Base-by-base conservation (phyloP, 2,797 vertebrate genomes). In the Columba guinea region DNA sequence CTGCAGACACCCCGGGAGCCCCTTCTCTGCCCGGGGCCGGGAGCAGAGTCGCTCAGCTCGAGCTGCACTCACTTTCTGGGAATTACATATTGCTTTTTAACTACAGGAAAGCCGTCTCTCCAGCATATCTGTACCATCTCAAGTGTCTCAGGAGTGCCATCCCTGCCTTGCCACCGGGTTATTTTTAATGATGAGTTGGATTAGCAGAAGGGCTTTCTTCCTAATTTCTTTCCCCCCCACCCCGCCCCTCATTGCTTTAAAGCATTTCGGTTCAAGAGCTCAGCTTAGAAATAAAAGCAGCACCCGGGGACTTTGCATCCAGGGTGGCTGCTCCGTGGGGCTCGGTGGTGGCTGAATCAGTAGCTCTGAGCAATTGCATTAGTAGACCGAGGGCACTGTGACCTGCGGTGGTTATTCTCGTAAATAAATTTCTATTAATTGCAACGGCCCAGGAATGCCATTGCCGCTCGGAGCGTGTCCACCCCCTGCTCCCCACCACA, bases 391-490 rank as follows among this genome's bases (percentile, higher is more conserved):
- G 93, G 86, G 84, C 96, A 96, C 89, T 13, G 79, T 97, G 97
- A 97, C 96, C 97, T 78, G 89, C 93, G 79, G 89, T 84, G 94
- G 76, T 87, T 84, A 75, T 93, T 96, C 91, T 90, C 87, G 58
- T 93, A 83, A 97, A 97, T 96, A 94, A 92, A 95, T 96, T 96
- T 91, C 95, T 95, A 95, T 95, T 96, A 96, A 97, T 97, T 94
- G 95, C 93, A 93, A 84, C 39, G 90, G 97, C 94, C 96, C 79
- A 76, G 94, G 96, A 95, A 97, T 90, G 81, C 90, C 94, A 93
- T 89, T 28, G 15, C 17, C 59, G 79, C n/a, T 51, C 34, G 8
- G 55, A 81, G 56, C 81, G 71, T 24, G 71, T 58, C 62, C 75
- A 82, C 59, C 83, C 91, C 37, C 75, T 6, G 65, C 82, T 81